Conservation (phyloP, 1,140 invertebrate genomes). For the Lepidurus arcticus region DNA sequence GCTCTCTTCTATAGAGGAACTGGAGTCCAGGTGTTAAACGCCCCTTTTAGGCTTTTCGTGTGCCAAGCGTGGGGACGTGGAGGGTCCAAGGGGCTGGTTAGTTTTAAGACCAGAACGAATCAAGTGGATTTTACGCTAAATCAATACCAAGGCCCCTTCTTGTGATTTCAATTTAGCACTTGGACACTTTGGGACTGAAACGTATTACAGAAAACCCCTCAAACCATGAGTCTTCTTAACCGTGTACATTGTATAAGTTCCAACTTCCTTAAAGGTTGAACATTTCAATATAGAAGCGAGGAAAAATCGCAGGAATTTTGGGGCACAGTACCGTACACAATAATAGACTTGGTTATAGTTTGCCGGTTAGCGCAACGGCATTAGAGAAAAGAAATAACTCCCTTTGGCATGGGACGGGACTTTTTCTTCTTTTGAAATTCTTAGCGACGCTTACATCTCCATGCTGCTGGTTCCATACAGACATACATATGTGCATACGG, state of each 20-base stretch:
- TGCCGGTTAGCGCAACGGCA: too few relatives aligned
- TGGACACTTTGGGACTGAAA: slow-evolving; percentile 2
- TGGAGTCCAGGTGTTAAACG: background rate
- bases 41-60: background rate
- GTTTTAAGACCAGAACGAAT: slow-evolving; percentile 17
- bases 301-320: too few relatives aligned
- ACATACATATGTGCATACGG: background rate
- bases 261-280: too few relatives aligned
- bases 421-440: too few relatives aligned
- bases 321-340: too few relatives aligned
- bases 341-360: too few relatives aligned
- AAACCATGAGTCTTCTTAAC: background rate
- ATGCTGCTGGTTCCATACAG: too few relatives aligned
- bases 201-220: background rate
- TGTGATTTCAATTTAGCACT: slow-evolving; percentile 1
- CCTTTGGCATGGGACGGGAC: too few relatives aligned
- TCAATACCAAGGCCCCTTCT: background rate
- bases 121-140: slow-evolving; percentile 22
- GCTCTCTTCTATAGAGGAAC: background rate
- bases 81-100: background rate
- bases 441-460: too few relatives aligned
- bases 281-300: too few relatives aligned
- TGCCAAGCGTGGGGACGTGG: background rate
- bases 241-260: background rate
- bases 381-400: too few relatives aligned